Percentiles rank a stretch among this genome's conserved stretches.
phyloP scores from a whole-genome alignment of 2,113 vertebrate genomes.

The Aptenodytes patagonicus region DNA sequence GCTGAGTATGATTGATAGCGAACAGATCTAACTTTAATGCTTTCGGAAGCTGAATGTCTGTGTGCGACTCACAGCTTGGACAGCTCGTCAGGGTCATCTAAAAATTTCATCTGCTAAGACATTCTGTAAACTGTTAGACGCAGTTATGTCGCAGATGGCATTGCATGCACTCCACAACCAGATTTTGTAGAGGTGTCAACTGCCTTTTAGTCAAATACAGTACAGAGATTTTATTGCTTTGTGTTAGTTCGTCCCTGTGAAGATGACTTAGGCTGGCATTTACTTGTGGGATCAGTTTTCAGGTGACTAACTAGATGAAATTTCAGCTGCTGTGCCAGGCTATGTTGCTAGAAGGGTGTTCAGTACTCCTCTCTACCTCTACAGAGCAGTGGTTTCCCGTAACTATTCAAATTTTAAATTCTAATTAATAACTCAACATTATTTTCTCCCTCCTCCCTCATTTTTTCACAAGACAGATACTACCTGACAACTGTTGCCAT shows the following conservation, averaged over 20 bases:
- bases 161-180: background rate
- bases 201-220: background rate
- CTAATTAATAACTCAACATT: background rate
- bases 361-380: background rate
- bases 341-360: background rate
- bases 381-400: background rate
- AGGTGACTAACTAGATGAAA: background rate
- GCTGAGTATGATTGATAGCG: background rate
- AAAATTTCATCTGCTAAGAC: conserved; percentile 18
- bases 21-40: background rate
- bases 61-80: background rate
- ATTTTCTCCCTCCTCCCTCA: background rate
- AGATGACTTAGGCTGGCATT: background rate
- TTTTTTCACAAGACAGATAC: background rate
- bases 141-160: background rate
- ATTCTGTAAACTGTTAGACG: background rate
- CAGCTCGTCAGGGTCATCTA: conserved; percentile 10
- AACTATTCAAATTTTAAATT: background rate
- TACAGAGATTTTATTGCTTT: background rate
- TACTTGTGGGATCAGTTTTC: background rate
- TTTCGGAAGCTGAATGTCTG: background rate
- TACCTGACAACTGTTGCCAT: background rate
- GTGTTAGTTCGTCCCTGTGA: background rate
- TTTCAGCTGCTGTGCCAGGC: background rate
- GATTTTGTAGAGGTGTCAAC: background rate